Evolutionary conservation across 2,113 vertebrate species (phyloP), one percentile per base, ranked within the genome.

Genomic region (Rhinoptilus africanus): DNA sequence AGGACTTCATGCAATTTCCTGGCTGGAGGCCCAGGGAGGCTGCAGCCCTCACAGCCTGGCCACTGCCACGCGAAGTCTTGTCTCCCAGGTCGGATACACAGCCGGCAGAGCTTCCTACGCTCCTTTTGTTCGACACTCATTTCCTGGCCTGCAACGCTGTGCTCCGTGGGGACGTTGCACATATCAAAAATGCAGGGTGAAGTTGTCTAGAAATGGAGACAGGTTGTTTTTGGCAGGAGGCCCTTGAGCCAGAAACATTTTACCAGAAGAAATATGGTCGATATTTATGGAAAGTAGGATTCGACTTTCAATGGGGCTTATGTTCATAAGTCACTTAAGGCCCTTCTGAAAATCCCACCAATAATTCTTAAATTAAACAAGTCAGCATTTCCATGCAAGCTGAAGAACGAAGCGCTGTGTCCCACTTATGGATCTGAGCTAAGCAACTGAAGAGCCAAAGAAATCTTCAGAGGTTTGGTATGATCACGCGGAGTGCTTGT

Each of bases 141-240:
- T 97, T 96, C 97, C 96, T 96, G 96, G 85, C 86, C 80, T 60
- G 83, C 83, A 88, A 87, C 0, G 1, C 85, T 86, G 56, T 27
- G 79, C 60, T 93, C 95, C 11, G 0, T 28, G 45, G 97, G 88
- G 95, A 97, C 4, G 0, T 50, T 78, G 77, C 80, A 66, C 88
- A 73, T 89, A 94, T 96, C 95, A 95, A 91, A 95, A 91, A 79
- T 74, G 83, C 88, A 93, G 94, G 96, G 91, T 93, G 92, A 96
- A 97, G 92, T 78, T 91, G 95, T 96, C 97, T 91, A 92, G 95
- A 93, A 97, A 95, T 68, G 75, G 94, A 97, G 95, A 94, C 94
- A 94, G 97, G 95, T 96, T 97, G 88, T 96, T 97, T 95, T 97
- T 97, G 97, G 97, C 93, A 96, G 80, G 48, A 75, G 91, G 95